A percentile compares a stretch with the other conserved stretches of the same genome.
phyloP scores from a whole-genome alignment of 2,888 invertebrate species.

The Slavum lentiscoides region DNA sequence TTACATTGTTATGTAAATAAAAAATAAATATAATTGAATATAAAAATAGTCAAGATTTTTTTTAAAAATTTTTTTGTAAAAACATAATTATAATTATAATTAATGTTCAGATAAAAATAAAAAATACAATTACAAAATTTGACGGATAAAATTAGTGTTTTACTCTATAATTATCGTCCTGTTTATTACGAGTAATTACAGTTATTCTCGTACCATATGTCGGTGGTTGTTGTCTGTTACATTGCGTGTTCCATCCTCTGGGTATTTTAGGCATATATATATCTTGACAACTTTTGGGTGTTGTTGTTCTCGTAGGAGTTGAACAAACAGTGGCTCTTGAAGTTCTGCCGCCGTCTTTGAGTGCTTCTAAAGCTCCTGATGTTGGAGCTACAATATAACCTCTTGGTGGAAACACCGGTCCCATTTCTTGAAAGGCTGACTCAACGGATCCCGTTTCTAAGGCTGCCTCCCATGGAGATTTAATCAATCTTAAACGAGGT shows the following conservation, averaged over 20 bases:
- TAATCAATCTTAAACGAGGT: conserved; percentile 66
- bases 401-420: conserved; percentile 54
- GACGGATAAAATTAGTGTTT: too few species aligned
- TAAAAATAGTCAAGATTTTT: too few species aligned
- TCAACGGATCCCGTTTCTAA: conserved; percentile 72
- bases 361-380: conserved; percentile 55
- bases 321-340: conserved; percentile 50
- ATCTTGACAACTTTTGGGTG: conserved; percentile 57
- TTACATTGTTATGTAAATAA: too few species aligned
- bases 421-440: conserved; percentile 67
- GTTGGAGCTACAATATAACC: conserved; percentile 56
- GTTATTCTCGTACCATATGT: conserved; percentile 35
- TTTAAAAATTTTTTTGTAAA: too few species aligned
- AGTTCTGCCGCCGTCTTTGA: conserved; percentile 44
- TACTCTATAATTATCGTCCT: background rate
- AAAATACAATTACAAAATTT: too few species aligned
- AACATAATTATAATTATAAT: too few species aligned
- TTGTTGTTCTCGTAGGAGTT: conserved; percentile 35
- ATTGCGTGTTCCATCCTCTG: conserved; percentile 61
- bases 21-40: too few species aligned
- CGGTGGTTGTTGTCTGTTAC: conserved; percentile 33
- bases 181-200: background rate
- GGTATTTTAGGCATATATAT: conserved; percentile 63
- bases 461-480: conserved; percentile 75
- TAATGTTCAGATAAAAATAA: too few species aligned